Percentiles rank a stretch among this genome's conserved stretches.
Conservation (phyloP, 2,797 vertebrate species). For the Melopsittacus undulatus region DNA sequence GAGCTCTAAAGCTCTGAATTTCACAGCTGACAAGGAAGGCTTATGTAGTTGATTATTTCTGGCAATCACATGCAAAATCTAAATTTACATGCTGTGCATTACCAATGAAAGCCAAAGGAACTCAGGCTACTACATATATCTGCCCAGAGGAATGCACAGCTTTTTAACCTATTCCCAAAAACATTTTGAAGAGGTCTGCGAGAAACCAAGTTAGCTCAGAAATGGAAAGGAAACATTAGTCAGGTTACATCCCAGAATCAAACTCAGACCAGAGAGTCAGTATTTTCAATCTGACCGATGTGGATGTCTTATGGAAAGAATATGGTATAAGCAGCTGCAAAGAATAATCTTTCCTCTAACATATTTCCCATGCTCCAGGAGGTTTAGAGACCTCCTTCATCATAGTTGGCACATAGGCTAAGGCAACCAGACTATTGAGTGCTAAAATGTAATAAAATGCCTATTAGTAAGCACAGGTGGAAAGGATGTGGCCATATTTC, state of each 20-base stretch:
- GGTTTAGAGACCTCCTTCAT: background rate
- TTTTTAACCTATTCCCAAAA: background rate
- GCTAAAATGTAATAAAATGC: background rate
- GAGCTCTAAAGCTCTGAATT: background rate
- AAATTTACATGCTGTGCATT: background rate
- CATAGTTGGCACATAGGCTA: background rate
- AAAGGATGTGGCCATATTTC: background rate
- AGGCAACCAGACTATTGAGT: background rate
- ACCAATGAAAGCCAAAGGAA: background rate
- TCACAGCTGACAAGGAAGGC: background rate
- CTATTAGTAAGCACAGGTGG: background rate
- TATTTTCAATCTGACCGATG: background rate
- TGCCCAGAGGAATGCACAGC: background rate
- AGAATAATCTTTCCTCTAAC: background rate
- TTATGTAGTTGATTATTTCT: constrained; percentile 2
- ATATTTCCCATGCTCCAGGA: background rate
- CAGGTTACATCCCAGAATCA: background rate
- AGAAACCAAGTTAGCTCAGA: background rate
- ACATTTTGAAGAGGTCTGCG: background rate
- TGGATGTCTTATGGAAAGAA: background rate
- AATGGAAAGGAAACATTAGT: background rate
- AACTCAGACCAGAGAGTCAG: background rate
- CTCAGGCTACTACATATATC: background rate
- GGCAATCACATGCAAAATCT: background rate
- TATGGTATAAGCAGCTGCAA: background rate